Evolutionary conservation across 2,797 vertebrate species (phyloP).

Genomic region (Petrocephalus sullivani): DNA sequence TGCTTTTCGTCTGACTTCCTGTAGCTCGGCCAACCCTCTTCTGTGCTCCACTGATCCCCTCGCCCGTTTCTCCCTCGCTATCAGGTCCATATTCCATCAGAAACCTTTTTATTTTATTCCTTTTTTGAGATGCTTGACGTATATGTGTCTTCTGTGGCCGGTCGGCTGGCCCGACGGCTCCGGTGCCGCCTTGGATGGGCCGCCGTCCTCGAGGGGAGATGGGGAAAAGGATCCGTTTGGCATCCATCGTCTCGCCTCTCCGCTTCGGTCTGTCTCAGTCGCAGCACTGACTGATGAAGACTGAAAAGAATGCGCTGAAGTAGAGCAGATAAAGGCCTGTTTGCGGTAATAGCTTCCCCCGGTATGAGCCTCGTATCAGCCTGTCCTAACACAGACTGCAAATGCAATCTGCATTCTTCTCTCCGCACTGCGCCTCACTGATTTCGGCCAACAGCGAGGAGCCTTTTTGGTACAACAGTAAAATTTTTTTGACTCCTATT

Average conservation of each 20-base stretch:
- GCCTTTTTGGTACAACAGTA: neutral
- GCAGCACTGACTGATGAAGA: conserved; percentile 41
- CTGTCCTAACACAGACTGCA: conserved; percentile 17
- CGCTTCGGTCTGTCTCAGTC: conserved; percentile 35
- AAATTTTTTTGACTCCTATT: neutral
- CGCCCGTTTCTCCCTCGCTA: neutral
- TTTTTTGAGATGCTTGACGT: neutral
- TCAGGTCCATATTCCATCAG: neutral
- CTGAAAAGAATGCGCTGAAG: conserved; percentile 38
- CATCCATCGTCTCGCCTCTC: conserved; percentile 38
- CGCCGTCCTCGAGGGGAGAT: neutral
- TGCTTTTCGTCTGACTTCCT: conserved; percentile 19
- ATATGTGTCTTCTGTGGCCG: neutral
- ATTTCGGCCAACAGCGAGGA: neutral
- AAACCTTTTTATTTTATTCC: neutral
- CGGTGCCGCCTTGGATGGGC: neutral
- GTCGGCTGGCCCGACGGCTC: neutral
- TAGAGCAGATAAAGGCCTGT: conserved; percentile 46
- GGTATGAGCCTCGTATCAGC: conserved; percentile 34
- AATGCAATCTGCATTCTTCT: neutral
- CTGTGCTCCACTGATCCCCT: neutral
- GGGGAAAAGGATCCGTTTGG: conserved; percentile 11
- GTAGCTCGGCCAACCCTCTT: neutral
- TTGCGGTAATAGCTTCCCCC: conserved; percentile 34
- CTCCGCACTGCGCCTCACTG: conserved; percentile 22